Evolutionary conservation across 2,113 vertebrate species (phyloP).

Genomic region (Elephas maximus): DNA sequence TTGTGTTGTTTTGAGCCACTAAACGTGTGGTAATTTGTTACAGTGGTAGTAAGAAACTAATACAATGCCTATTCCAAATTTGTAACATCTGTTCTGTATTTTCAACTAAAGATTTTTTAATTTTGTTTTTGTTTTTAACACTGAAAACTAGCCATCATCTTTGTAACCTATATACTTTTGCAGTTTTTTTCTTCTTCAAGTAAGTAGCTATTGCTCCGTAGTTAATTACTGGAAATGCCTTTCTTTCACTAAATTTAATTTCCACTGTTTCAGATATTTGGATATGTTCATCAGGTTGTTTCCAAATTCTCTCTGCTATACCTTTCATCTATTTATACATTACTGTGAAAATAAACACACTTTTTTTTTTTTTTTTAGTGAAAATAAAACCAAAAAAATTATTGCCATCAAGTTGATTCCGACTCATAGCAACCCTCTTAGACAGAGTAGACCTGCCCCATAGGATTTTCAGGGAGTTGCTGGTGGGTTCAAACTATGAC

Average conservation of each 20-base stretch:
- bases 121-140: neutral
- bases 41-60: neutral
- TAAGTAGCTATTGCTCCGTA: neutral
- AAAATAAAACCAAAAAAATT: too few species aligned
- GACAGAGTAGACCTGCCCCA: too few species aligned
- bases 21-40: too few species aligned
- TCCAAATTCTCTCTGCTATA: neutral
- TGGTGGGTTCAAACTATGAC: too few species aligned
- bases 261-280: neutral
- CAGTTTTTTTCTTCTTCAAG: neutral
- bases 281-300: neutral
- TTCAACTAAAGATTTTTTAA: neutral
- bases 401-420: too few species aligned
- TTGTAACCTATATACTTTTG: neutral
- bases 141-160: neutral
- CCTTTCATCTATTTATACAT: neutral
- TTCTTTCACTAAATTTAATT: constrained; percentile 29
- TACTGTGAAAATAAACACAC: too few species aligned
- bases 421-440: too few species aligned
- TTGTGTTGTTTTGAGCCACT: too few species aligned
- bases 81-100: neutral
- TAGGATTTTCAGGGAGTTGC: too few species aligned
- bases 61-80: neutral
- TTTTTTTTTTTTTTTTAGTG: too few species aligned
- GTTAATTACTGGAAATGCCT: neutral